Base-by-base conservation (phyloP, 2,113 vertebrate species). In the Sardina pilchardus region DNA sequence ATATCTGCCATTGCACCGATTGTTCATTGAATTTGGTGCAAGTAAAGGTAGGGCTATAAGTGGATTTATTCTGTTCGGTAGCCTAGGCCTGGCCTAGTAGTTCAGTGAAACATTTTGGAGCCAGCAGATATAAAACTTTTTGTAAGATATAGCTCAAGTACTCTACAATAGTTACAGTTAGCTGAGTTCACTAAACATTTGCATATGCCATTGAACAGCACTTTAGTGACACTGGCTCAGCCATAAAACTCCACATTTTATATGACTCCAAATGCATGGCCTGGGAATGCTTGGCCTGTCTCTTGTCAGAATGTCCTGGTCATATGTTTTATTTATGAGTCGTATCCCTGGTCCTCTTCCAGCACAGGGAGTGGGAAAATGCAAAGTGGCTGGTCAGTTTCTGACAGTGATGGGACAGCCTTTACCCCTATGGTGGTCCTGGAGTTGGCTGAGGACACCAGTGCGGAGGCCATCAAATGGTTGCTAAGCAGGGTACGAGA, bases 391-490 rank as follows among this genome's bases (percentile, higher is more conserved):
- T 92, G 90, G 85, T 93, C 95, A 75, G 59, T 85, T 21, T 88
- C 93, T 85, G 95, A 95, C 87, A 84, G 90, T 56, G 87, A 30
- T 47, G 95, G 95, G 10, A 26, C 87, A 59, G 86, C 94, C 71
- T 98, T 99, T 89, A 94, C 85, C 1, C 97, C 97, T 86, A 91
- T 99, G 87, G 97, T 98, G 34, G 96, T 97, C 81, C 84, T 99
- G 90, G 97, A 99, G 88, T 93, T 99, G 88, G 95, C 95, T 83
- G 91, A 95, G 63, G 92, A 96, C 89, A 93, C 95, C 81, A 96
- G 95, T 87, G 90, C 95, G 80, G 97, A 99, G 91, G 96, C 97
- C 26, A 89, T 95, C 86, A 85, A 94, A 12, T 99, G 98, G 98
- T 91, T 99, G 83, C 94, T 96, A 78, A 93, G 90, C 80, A 95